Evolutionary conservation across 1,140 invertebrate genomes (phyloP), one percentile per base, ranked within the genome.

Genomic region (Babylonia areolata): DNA sequence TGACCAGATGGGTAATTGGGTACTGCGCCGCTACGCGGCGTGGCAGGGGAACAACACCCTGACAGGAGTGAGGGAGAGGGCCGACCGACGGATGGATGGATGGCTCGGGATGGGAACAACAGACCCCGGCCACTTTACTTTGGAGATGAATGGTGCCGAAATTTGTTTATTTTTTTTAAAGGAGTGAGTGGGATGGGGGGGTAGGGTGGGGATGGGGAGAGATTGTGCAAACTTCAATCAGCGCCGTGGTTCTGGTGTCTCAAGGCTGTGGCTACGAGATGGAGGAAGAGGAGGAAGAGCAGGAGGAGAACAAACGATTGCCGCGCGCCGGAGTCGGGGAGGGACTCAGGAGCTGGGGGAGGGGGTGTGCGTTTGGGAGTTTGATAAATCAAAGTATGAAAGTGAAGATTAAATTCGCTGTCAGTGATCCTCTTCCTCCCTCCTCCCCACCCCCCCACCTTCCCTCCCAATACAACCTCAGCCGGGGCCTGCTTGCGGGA

Each of bases 361-460:
- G 46, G 69, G 39, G 17, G 33, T 31, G 15, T 73, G 42, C 84
- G 54, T 79, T 85, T 79, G 64, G 2, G 40, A 64, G 58, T 85
- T 85, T 85, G 73, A 85, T 85, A 85, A 85, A 85, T 85, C 84
- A 85, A 81, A 85, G 78, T 81, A 85, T 79, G 77, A 81, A 85
- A 85, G 84, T 85, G 77, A 80, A 85, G 84, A 85, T 85, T 85
- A 85, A 85, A 85, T 85, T 80, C 84, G 39, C 75, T 85, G 84
- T 85, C 84, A 85, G 37, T 54, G 75, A 39, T 64, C n/a, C 31
- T 31, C 51, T 31, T n/a, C n/a, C n/a, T n/a, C n/a, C n/a, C n/a
- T n/a, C n/a, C n/a, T n/a, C n/a, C n/a, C n/a, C n/a, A n/a, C n/a
- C n/a, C n/a, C n/a, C n/a, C n/a, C n/a, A n/a, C n/a, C n/a, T n/a